These are phyloP conservation scores for Phortica okadai DNA, from an alignment of 2,888 invertebrate genomes.

Conservation along the genomic window DNA sequence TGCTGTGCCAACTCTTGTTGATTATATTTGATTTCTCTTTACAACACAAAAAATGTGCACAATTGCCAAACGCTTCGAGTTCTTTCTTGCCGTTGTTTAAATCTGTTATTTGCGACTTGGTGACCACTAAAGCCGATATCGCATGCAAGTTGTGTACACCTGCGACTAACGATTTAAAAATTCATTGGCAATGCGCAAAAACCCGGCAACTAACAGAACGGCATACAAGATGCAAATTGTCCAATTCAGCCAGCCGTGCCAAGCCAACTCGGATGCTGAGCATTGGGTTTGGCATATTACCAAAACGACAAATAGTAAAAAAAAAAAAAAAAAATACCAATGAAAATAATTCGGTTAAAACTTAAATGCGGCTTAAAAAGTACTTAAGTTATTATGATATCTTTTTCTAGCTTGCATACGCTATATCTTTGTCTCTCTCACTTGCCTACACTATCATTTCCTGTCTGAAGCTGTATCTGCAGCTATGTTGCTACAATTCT, in stretches of 20 bases:
- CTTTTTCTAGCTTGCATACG: no score
- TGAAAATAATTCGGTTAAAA: slow-evolving; percentile 37
- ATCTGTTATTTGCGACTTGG: slow-evolving; percentile 1
- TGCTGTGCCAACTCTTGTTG: no score
- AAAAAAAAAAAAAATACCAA: not conserved
- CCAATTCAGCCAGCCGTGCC: no score
- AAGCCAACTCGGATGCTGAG: not conserved
- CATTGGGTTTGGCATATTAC: slow-evolving; percentile 10
- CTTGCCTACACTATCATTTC: not conserved
- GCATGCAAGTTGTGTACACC: not conserved
- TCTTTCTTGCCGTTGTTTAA: not conserved
- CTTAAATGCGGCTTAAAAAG: slow-evolving; percentile 60
- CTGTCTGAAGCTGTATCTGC: not conserved
- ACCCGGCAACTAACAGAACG: not conserved
- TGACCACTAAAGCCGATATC: not conserved
- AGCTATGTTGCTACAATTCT: not conserved
- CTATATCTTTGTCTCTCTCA: slow-evolving; percentile 14
- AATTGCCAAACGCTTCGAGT: no score
- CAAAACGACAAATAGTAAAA: not conserved
- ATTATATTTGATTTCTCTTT: no score
- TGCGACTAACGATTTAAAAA: not conserved
- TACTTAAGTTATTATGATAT: slow-evolving; percentile 58
- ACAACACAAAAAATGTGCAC: no score
- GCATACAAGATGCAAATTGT: not conserved
- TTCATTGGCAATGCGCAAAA: slow-evolving; percentile 30